Evolutionary conservation across 1,140 invertebrate genomes (phyloP), one percentile per base, ranked within the genome.

Genomic region (Oncopeltus fasciatus): DNA sequence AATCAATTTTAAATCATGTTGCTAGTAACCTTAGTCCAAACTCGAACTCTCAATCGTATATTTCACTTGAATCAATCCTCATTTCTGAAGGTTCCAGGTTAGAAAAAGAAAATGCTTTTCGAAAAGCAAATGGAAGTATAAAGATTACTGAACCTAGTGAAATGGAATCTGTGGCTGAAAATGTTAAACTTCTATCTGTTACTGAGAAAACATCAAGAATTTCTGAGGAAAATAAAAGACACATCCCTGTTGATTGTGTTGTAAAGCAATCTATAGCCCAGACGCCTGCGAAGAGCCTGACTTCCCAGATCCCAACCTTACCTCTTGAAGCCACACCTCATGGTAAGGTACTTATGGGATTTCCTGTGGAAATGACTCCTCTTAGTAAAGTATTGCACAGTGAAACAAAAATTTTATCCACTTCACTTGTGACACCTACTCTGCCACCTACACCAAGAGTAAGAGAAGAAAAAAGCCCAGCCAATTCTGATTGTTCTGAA

Each of bases 301-400:
- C 49, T 53, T 18, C 14, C 21, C 49, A 24, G 14, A 16, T 53
- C 49, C 43, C n/a, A n/a, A n/a, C n/a, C n/a, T n/a, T n/a, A n/a
- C n/a, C n/a, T n/a, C n/a, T n/a, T n/a, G n/a, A n/a, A n/a, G n/a
- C n/a, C n/a, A n/a, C n/a, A n/a, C n/a, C n/a, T n/a, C n/a, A n/a
- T n/a, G n/a, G n/a, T n/a, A n/a, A n/a, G n/a, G n/a, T n/a, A n/a
- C n/a, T n/a, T 61, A 8, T 49, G 11, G 43, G 43, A 9, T 11
- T 49, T 12, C 59, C 59, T 0, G 59, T 61, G 11, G 59, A 61
- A 61, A 61, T 61, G 59, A 61, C 59, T 1, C 59, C 59, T 31
- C 26, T 61, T 18, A 49, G 44, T 16, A 61, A 61, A 28, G 47
- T 61, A 4, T 28, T 61, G 9, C 14, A n/a, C 16, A 27, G 26